phyloP scores from a whole-genome alignment of 2,113 vertebrate genomes.

The Forbesichthys agassizii region DNA sequence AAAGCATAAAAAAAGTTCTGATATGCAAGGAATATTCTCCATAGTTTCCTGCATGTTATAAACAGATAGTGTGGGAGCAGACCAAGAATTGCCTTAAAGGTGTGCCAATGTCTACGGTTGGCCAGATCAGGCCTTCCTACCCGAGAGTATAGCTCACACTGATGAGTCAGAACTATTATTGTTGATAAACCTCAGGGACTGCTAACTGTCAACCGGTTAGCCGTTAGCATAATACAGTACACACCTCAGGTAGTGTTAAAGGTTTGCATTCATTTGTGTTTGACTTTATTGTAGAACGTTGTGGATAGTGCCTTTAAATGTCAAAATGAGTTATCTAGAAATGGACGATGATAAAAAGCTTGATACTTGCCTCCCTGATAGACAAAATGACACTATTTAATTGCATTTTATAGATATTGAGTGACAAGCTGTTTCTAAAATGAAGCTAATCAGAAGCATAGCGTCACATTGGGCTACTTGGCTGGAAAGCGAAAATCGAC shows the following conservation, averaged over 20 bases:
- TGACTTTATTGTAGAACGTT: neutral
- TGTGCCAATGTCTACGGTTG: too few relatives aligned
- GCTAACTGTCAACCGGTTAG: too few relatives aligned
- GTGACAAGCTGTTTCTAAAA: conserved; percentile 6
- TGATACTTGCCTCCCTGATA: neutral
- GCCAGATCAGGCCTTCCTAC: too few relatives aligned
- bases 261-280: neutral
- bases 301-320: neutral
- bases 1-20: too few relatives aligned
- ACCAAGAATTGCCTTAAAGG: too few relatives aligned
- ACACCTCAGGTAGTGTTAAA: neutral
- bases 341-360: neutral
- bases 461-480: conserved; percentile 35
- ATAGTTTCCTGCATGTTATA: too few relatives aligned
- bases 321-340: neutral
- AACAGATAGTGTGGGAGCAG: too few relatives aligned
- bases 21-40: too few relatives aligned
- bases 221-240: too few relatives aligned
- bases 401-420: conserved; percentile 2
- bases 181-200: too few relatives aligned
- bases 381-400: neutral
- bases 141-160: too few relatives aligned
- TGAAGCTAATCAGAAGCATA: conserved; percentile 8
- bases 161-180: too few relatives aligned
- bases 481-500: conserved; percentile 19